These are phyloP conservation scores for Clarias fuscus DNA, from an alignment of 2,797 vertebrate species.

Conservation along the genomic window DNA sequence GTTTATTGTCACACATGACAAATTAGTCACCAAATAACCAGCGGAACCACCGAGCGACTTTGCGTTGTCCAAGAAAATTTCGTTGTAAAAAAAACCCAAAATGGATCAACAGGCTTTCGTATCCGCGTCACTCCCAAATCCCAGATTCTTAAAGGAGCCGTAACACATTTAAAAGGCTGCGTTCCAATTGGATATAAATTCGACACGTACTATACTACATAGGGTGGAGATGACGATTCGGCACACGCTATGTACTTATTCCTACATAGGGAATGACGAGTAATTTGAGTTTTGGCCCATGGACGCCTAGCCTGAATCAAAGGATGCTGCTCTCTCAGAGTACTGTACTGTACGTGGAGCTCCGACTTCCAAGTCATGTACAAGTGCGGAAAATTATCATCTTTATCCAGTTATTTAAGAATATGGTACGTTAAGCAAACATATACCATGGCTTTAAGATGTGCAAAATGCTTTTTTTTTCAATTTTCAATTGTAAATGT, in stretches of 20 bases:
- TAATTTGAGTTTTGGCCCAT: neutral
- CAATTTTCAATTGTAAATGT: too few relatives aligned
- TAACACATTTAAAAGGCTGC: constrained; percentile 16
- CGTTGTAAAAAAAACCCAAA: constrained; percentile 69
- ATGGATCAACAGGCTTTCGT: constrained; percentile 76
- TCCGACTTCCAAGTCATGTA: neutral
- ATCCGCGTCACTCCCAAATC: constrained; percentile 83
- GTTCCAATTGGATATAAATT: neutral
- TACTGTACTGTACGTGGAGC: neutral
- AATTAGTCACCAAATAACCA: constrained; percentile 18
- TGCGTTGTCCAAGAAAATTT: constrained; percentile 46
- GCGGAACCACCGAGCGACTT: constrained; percentile 30
- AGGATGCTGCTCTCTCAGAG: neutral
- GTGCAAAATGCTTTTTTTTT: neutral
- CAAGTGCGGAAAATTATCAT: neutral
- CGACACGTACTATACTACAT: neutral
- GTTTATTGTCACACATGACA: constrained; percentile 3
- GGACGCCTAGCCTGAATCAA: neutral
- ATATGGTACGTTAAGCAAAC: neutral
- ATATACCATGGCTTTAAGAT: neutral
- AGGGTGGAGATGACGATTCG: neutral
- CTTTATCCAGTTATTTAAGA: neutral
- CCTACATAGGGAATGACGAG: neutral
- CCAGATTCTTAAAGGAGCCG: constrained; percentile 78
- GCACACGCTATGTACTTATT: neutral